Conservation (phyloP, 2,113 vertebrate species). For the Gobius niger region DNA sequence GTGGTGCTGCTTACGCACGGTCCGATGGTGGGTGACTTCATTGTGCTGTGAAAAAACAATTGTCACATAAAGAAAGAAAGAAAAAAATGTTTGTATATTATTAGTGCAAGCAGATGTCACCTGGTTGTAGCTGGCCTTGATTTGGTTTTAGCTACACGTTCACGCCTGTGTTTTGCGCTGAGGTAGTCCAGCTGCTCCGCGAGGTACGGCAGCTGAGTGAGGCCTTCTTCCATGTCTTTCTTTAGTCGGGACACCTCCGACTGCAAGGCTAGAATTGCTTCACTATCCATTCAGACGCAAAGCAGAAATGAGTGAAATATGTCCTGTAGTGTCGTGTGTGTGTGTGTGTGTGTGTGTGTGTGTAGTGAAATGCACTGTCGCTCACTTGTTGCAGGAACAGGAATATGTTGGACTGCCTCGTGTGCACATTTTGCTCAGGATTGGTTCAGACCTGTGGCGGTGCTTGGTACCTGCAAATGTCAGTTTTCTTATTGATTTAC, state of each 20-base stretch:
- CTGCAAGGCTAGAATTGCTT: constrained; percentile 73
- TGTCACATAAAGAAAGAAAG: not conserved
- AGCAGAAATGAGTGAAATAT: not conserved
- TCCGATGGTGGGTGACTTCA: constrained; percentile 34
- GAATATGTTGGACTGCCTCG: constrained; percentile 29
- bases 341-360: not conserved
- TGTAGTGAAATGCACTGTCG: not conserved
- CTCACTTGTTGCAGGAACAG: constrained; percentile 75
- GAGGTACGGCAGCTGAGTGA: constrained; percentile 70
- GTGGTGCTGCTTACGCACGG: constrained; percentile 17
- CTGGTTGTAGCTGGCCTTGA: constrained; percentile 35
- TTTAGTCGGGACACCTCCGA: constrained; percentile 73
- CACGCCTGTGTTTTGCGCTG: constrained; percentile 48
- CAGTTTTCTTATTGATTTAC: not conserved
- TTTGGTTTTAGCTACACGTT: constrained; percentile 48
- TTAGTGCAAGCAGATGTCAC: constrained; percentile 32
- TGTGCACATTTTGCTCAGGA: constrained; percentile 33
- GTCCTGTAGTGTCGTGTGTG: not conserved
- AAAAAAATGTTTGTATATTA: not conserved
- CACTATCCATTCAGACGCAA: constrained; percentile 49
- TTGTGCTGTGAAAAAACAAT: constrained; percentile 7
- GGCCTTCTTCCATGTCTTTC: constrained; percentile 69
- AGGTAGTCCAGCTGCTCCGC: constrained; percentile 67
- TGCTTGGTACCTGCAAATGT: constrained; percentile 36
- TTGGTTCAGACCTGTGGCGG: constrained; percentile 31